Evolutionary conservation across 2,113 vertebrate species (phyloP), one percentile per base, ranked within the genome.

Genomic region (Macquaria ambigua): DNA sequence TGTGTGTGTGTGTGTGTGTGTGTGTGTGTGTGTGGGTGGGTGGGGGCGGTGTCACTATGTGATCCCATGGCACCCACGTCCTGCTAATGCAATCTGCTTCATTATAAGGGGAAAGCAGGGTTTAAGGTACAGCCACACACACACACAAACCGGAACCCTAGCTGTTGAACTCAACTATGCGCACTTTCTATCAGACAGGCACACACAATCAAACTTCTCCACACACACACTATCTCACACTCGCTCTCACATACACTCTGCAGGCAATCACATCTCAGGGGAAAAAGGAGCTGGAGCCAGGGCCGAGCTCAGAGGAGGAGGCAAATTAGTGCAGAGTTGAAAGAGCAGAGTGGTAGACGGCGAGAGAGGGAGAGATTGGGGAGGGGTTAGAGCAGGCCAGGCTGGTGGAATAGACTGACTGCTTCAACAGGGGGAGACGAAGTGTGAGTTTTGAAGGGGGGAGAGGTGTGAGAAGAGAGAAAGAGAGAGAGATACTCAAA

Each of bases 291-390:
- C 84, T 53, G 81, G 37, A 93, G 89, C 87, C 77, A 21, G 77
- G 90, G 78, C 85, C 56, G 16, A 84, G 87, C 85, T 71, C 53
- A 59, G 81, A 89, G 73, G 77, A 87, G 81, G 86, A 88, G 85
- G 91, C 88, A 93, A 93, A 92, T 93, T 86, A 93, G 92, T 80
- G 84, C 50, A 72, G 85, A 90, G 87, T 74, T 87, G 86, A 84
- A 89, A 90, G 91, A 92, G 87, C 77, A 83, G 87, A 91, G 87
- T 86, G 79, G 68, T 74, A 83, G 83, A 89, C 23, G 25, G 86
- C 84, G n/a, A 74, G 79, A 70, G 76, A 25, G 72, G 63, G 62
- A 58, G 80, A 21, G 74, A 43, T 4, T 41, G 41, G 79, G 70
- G 25, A 41, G 53, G 39, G 71, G 79, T 73, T 58, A 41, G 74